These are phyloP conservation scores for Amphipyra tragopoginis DNA, from an alignment of 2,888 invertebrate genomes.

Conservation along the genomic window DNA sequence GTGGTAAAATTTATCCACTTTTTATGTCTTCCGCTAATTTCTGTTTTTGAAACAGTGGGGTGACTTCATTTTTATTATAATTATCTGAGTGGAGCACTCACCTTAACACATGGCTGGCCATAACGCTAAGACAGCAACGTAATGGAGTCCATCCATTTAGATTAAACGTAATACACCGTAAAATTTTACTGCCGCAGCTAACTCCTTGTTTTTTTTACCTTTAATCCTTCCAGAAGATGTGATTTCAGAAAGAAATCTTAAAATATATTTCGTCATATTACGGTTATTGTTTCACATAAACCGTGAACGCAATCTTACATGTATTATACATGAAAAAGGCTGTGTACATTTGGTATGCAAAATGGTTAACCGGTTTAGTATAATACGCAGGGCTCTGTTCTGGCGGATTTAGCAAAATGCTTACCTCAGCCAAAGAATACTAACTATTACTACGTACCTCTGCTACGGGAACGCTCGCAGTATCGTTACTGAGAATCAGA, in stretches of 20 bases:
- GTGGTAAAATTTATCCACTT: constrained; percentile 9
- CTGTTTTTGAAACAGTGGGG: neutral
- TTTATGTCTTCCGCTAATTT: constrained; percentile 20
- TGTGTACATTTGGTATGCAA: constrained; percentile 58
- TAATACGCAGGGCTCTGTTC: constrained; percentile 58
- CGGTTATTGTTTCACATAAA: constrained; percentile 27
- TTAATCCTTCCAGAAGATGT: constrained; percentile 35
- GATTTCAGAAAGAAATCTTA: constrained; percentile 11
- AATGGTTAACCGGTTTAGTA: constrained; percentile 61
- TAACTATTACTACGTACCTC: no score
- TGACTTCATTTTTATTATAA: constrained; percentile 29
- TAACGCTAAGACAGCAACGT: constrained; percentile 53
- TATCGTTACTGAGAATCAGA: constrained; percentile 25
- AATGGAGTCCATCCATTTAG: constrained; percentile 60
- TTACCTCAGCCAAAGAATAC: no score
- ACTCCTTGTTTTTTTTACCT: constrained; percentile 36
- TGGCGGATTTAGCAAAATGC: constrained; percentile 58
- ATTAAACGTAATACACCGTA: constrained; percentile 63
- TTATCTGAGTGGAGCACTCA: constrained; percentile 38
- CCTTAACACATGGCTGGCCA: constrained; percentile 47
- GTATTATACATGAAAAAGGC: constrained; percentile 39
- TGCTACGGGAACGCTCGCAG: constrained; percentile 39
- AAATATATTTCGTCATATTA: constrained; percentile 23
- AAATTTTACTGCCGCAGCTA: constrained; percentile 56
- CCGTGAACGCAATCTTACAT: constrained; percentile 39